These are phyloP conservation scores for Dendrolimus punctatus DNA, from an alignment of 1,140 invertebrate species.

Conservation along the genomic window DNA sequence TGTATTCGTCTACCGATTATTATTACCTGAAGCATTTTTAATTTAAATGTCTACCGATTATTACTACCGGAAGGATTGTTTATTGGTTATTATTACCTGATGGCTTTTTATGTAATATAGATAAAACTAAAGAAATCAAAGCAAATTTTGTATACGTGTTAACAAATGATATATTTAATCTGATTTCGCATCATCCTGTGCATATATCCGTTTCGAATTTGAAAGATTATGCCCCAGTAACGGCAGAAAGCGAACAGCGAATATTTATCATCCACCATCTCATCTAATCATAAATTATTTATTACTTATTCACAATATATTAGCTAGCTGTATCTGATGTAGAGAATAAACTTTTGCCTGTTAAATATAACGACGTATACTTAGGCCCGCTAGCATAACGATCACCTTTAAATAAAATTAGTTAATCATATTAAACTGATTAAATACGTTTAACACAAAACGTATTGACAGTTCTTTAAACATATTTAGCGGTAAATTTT, in stretches of 20 bases:
- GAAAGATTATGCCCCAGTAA: conserved; percentile 28
- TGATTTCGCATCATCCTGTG: conserved; percentile 22
- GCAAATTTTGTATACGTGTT: neutral
- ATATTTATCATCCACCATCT: conserved; percentile 40
- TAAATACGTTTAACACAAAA: no score
- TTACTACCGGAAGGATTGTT: neutral
- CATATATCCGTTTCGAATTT: conserved; percentile 23
- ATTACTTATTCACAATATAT: conserved; percentile 17
- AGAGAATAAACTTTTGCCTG: no score
- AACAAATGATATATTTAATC: neutral
- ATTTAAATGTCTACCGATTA: no score
- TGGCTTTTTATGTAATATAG: neutral
- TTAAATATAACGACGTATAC: no score
- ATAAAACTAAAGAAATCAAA: neutral
- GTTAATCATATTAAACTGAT: no score
- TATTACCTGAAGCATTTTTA: no score
- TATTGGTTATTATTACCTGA: conserved; percentile 3
- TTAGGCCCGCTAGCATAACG: no score
- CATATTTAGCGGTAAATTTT: no score
- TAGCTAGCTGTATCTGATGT: no score
- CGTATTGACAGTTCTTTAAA: no score
- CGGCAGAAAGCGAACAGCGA: conserved; percentile 25
- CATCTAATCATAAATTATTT: conserved; percentile 50
- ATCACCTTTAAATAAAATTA: no score
- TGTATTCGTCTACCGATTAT: no score